Base-by-base conservation (phyloP, 2,113 vertebrate genomes). In the Butorides virescens region DNA sequence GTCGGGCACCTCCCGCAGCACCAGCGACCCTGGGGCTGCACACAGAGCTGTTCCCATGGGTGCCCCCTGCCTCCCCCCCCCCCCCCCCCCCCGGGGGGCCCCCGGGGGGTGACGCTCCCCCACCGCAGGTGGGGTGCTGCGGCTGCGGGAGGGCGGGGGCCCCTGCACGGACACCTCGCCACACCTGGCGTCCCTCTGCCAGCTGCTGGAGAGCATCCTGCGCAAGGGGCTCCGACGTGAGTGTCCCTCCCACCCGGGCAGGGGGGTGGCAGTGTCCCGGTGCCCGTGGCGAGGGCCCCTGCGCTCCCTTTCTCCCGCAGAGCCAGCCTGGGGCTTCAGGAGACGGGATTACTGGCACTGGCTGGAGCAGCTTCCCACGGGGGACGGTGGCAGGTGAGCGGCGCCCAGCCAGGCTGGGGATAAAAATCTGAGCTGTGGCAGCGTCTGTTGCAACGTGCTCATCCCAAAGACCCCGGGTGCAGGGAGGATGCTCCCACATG, bases 271-370 rank as follows among this genome's bases (percentile, higher is more conserved):
- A 29, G 63, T 2, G 3, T 8, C 37, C 39, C 22, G 1, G 66
- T 50, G 93, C 44, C 82, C 19, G 1, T 0, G 4, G 61, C 3
- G 3, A 62, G 34, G 56, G 18, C 5, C 8, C 11, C 78, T 2
- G 3, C 1, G 0, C 26, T 83, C n/a, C 44, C 5, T 56, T 72
- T 47, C 49, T 70, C 81, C 92, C n/a, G 7, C 94, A 99, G 99
- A 99, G 59, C 98, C 98, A 1, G 94, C 98, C 27, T 97, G 99
- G 91, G 98, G 97, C 36, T 97, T 99, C 94, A 97, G 97, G 20
- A 97, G 97, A 67, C 97, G 98, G 96, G 99, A 99, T 95, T 99
- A 98, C 88, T 99, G 98, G 98, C 98, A 98, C 39, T 99, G 98
- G 90, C 97, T 99, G 56, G 98, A 99, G 90, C 98, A 98, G 90